Conservation (phyloP, 2,888 invertebrate species). For the Caradrina kadenii region DNA sequence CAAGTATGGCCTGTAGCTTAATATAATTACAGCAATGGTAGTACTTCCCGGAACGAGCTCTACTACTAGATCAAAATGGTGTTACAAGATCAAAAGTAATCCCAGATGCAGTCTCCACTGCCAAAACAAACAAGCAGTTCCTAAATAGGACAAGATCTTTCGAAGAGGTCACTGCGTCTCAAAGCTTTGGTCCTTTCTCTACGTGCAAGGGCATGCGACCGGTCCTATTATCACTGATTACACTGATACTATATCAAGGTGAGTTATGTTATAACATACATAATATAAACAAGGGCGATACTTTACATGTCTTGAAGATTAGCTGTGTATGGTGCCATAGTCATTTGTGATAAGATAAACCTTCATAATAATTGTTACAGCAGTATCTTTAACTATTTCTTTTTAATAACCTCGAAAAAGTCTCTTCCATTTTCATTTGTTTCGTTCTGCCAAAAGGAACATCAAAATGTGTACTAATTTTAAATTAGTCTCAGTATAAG, state of each 20-base stretch:
- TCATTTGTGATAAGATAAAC: background rate
- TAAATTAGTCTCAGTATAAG: too few relatives aligned
- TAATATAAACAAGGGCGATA: conserved; percentile 45
- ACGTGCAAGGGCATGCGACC: conserved; percentile 52
- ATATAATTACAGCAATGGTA: too few relatives aligned
- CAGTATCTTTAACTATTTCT: background rate
- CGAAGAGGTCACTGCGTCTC: conserved; percentile 38
- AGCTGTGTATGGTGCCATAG: background rate
- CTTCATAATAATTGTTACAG: too few relatives aligned
- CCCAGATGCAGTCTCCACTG: background rate
- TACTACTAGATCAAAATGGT: background rate
- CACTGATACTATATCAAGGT: conserved; percentile 46
- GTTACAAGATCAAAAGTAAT: background rate
- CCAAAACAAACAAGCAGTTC: conserved; percentile 6
- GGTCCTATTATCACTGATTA: conserved; percentile 55
- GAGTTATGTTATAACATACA: conserved; percentile 23
- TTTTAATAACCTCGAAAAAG: too few relatives aligned
- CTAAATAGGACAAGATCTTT: conserved; percentile 33
- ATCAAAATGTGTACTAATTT: too few relatives aligned
- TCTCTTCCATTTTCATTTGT: too few relatives aligned
- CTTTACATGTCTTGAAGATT: conserved; percentile 11
- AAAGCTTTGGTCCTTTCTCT: conserved; percentile 48
- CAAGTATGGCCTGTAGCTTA: background rate
- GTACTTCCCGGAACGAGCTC: too few relatives aligned
- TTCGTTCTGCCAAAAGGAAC: too few relatives aligned